Evolutionary conservation across 2,888 invertebrate species (phyloP), one percentile per base, ranked within the genome.

Genomic region (Rhabditophanes sp.): DNA sequence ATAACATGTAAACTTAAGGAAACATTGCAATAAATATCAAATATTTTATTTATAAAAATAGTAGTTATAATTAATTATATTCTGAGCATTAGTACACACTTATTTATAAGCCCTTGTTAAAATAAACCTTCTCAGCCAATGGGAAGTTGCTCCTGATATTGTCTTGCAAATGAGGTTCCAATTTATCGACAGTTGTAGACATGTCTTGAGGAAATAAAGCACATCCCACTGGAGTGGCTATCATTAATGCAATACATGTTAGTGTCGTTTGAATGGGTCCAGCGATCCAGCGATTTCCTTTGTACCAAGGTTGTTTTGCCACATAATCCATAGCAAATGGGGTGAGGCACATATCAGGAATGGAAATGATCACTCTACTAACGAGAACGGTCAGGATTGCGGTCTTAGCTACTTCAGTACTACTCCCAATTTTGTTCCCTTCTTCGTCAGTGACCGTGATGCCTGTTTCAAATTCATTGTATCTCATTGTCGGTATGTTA

Each of bases 401-500:
- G 39, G 73, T 73, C 39, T 72, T 71, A 1, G 90, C 93, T 0
- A 88, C 76, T 15, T 61, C 66, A 41, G 51, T 70, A 16, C 74
- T 74, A 46, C 69, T 67, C 1, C 75, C 78, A 3, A 80, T 72
- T 30, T 75, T 69, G 46, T 76, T 76, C 1, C 78, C 82, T 42
- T 80, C 73, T 26, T 78, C 78, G 56, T 84, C 82, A 12, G 74
- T 73, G 4, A 84, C 76, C 36, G 82, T 79, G 34, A 85, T 73
- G 22, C 85, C 82, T 41, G 64, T 50, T 1, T 45, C 42, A 15
- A 67, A 44, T 39, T 66, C 66, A 16, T 24, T 25, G 79, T 77
- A 26, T 65, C 96, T 76, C 93, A 96, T 96, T 73, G 87, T 76
- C 5, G 96, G 96, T 62, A 96, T 87, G 71, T 96, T 96, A 64